Percentiles rank a stretch among this genome's conserved stretches.
Evolutionary conservation across 2,797 vertebrate species (phyloP).

Genomic region (Tapirus indicus): DNA sequence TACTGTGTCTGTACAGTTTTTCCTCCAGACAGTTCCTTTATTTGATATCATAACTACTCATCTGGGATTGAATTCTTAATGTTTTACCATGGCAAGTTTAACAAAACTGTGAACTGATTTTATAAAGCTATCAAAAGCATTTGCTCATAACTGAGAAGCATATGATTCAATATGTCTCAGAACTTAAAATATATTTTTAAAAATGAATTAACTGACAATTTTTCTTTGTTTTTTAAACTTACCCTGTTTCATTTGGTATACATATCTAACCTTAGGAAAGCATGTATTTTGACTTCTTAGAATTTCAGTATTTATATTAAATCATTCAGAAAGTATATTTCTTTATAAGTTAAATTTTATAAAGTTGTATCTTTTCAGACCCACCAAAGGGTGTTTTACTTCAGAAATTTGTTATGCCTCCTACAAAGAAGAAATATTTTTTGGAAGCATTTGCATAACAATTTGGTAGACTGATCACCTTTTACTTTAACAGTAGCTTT

Average conservation of each 20-base stretch:
- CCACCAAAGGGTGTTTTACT: neutral
- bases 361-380: neutral
- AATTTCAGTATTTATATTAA: neutral
- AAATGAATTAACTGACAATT: neutral
- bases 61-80: neutral
- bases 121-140: neutral
- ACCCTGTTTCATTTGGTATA: neutral
- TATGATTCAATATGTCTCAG: neutral
- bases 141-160: neutral
- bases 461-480: neutral
- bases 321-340: neutral
- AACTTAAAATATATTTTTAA: neutral
- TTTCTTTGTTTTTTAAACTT: neutral
- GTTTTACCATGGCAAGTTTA: constrained; percentile 23
- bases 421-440: neutral
- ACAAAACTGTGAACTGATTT: constrained; percentile 56
- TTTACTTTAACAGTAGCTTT: neutral
- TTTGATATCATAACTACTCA: constrained; percentile 18
- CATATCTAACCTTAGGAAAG: neutral
- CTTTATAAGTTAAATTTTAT: neutral
- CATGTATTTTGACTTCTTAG: neutral
- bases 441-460: neutral
- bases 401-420: neutral
- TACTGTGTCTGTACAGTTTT: constrained; percentile 63
- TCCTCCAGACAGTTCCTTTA: constrained; percentile 73